These are phyloP conservation scores for Ochotona curzoniae DNA, from an alignment of 2,113 vertebrate genomes.

Conservation along the genomic window DNA sequence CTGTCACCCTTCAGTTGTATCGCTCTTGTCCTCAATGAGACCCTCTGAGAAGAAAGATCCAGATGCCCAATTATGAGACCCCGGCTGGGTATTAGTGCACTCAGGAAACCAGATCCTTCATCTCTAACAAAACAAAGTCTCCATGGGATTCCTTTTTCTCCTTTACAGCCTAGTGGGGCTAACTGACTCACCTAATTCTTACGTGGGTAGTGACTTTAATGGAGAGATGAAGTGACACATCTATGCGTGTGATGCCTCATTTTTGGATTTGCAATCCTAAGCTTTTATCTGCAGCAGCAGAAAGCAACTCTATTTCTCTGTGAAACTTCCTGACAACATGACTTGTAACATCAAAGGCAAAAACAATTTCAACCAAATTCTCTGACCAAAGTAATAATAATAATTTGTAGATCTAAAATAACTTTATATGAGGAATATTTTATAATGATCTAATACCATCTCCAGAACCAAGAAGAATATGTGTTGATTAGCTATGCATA, in stretches of 20 bases:
- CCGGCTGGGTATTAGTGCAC: background rate
- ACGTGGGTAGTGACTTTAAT: background rate
- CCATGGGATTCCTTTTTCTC: background rate
- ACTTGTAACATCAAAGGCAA: constrained; percentile 6
- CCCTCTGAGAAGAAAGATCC: background rate
- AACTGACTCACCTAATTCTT: background rate
- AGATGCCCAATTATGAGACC: background rate
- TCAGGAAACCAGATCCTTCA: background rate
- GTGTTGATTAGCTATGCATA: background rate
- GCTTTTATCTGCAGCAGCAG: constrained; percentile 1
- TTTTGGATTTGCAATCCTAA: constrained; percentile 6
- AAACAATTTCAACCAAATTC: background rate
- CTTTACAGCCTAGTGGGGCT: background rate
- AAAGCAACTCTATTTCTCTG: background rate
- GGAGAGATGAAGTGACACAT: background rate
- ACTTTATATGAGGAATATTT: constrained; percentile 4
- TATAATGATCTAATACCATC: background rate
- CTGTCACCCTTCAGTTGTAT: background rate
- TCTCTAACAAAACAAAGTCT: background rate
- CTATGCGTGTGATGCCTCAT: constrained; percentile 19
- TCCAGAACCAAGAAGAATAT: background rate
- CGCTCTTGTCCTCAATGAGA: background rate
- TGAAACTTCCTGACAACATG: background rate
- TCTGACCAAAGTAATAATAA: constrained; percentile 2
- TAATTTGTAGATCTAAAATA: constrained; percentile 8